Percentiles rank a stretch among this genome's conserved stretches.
These are phyloP conservation scores for Scaptomyza flava DNA, from an alignment of 2,888 invertebrate species.

Conservation along the genomic window DNA sequence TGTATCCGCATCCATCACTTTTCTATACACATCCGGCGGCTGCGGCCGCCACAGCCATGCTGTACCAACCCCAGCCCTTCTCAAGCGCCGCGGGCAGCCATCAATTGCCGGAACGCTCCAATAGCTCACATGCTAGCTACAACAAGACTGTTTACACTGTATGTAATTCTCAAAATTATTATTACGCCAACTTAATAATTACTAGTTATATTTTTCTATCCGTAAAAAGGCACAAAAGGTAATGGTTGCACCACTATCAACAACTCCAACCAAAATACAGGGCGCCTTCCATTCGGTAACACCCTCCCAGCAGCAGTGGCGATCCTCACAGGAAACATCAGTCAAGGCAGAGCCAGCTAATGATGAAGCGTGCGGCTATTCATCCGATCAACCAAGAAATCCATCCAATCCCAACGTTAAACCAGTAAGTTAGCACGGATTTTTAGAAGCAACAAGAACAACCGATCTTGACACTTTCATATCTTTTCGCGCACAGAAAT, in stretches of 20 bases:
- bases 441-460: background rate
- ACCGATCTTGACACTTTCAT: background rate
- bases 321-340: constrained; percentile 81
- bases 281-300: constrained; percentile 81
- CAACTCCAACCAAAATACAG: constrained; percentile 57
- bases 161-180: background rate
- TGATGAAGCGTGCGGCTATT: constrained; percentile 71
- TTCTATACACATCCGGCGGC: constrained; percentile 86
- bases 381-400: constrained; percentile 70
- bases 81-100: constrained; percentile 82
- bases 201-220: background rate
- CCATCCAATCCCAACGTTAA: constrained; percentile 53
- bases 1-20: constrained; percentile 86
- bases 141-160: constrained; percentile 65
- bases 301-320: constrained; percentile 73
- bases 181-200: no score
- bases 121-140: constrained; percentile 32
- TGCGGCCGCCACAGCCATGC: constrained; percentile 83
- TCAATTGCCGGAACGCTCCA: constrained; percentile 57
- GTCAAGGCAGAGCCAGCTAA: constrained; percentile 81
- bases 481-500: constrained; percentile 42
- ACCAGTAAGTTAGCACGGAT: constrained; percentile 31
- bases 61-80: constrained; percentile 87
- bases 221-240: constrained; percentile 63
- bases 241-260: constrained; percentile 64